Conservation (phyloP, 2,888 invertebrate species). For the Drosophila ezoana region DNA sequence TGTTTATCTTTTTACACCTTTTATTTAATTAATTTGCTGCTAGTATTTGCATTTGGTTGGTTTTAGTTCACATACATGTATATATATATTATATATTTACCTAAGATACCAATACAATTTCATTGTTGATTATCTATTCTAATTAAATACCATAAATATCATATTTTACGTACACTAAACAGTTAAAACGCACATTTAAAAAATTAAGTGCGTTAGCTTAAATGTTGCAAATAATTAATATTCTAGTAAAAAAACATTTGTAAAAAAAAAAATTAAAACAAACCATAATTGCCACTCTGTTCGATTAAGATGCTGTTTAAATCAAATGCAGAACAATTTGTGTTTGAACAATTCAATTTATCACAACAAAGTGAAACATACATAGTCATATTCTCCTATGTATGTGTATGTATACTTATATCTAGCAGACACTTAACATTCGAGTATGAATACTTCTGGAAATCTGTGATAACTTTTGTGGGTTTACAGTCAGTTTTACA, state of each 20-base stretch:
- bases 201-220: not conserved
- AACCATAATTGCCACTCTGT: not conserved
- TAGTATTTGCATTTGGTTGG: conserved; percentile 47
- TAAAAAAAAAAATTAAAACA: not conserved
- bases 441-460: conserved; percentile 7
- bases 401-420: conserved; percentile 25
- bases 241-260: not conserved
- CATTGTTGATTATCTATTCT: conserved; percentile 72
- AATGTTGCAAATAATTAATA: not conserved
- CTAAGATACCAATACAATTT: conserved; percentile 74
- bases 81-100: conserved; percentile 45
- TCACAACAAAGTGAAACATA: conserved; percentile 67
- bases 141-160: conserved; percentile 58
- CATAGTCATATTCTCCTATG: conserved; percentile 8
- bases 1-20: conserved; percentile 64
- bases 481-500: conserved; percentile 42
- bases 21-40: conserved; percentile 68
- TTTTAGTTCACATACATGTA: conserved; percentile 32
- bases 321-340: conserved; percentile 25
- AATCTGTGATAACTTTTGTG: conserved; percentile 22
- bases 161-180: conserved; percentile 35
- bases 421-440: conserved; percentile 34
- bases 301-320: conserved; percentile 10
- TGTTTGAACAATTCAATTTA: conserved; percentile 58
- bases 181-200: conserved; percentile 19